phyloP scores from a whole-genome alignment of 2,113 vertebrate species.

The Sciurus niger region DNA sequence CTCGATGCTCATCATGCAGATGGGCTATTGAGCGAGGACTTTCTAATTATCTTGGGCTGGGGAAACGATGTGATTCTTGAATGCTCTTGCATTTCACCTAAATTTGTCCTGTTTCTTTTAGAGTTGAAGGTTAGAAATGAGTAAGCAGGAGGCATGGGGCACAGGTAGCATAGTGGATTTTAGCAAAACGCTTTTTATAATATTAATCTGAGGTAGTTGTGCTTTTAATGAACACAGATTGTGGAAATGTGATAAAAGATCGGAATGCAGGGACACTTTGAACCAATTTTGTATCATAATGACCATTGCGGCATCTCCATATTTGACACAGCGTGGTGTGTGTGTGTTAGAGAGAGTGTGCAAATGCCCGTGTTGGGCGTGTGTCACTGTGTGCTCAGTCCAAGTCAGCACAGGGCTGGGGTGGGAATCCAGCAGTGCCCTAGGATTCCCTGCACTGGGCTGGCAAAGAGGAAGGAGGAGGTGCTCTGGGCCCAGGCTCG shows the following conservation, averaged over 20 bases:
- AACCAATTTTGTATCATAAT: background rate
- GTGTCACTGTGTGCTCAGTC: background rate
- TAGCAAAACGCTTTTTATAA: background rate
- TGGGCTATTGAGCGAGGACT: background rate
- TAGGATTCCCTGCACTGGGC: background rate
- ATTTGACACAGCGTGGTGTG: background rate
- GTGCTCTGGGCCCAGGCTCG: too few relatives aligned
- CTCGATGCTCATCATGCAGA: conserved; percentile 7
- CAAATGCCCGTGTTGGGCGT: too few relatives aligned
- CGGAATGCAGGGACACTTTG: background rate
- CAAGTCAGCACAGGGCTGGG: background rate
- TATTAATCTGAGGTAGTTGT: background rate
- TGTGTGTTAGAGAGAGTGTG: background rate
- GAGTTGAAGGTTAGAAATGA: background rate
- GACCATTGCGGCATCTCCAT: background rate
- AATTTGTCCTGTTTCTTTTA: background rate
- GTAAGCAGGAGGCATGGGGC: accelerated
- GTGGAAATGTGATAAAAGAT: background rate
- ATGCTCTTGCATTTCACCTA: background rate
- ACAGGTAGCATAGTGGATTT: background rate
- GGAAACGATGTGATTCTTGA: background rate
- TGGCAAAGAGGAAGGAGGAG: too few relatives aligned
- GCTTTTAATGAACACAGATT: background rate
- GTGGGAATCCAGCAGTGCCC: accelerated
- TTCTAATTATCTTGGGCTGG: conserved; percentile 21